phyloP scores from a whole-genome alignment of 1,140 invertebrate genomes.

The Ruditapes philippinarum region DNA sequence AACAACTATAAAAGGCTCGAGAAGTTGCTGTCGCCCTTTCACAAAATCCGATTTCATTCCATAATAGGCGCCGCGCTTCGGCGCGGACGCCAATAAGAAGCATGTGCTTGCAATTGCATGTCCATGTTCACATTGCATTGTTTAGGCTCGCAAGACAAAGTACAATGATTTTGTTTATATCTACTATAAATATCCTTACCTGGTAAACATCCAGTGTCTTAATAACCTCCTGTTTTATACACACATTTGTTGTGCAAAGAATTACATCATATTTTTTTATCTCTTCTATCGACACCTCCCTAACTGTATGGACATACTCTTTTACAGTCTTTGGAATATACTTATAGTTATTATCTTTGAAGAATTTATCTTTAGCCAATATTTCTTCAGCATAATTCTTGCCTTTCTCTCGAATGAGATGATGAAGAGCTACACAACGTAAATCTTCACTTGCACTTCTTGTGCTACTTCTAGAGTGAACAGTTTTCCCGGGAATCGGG shows the following conservation, averaged over 20 bases:
- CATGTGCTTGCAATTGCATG: no score
- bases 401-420: constrained; percentile 71
- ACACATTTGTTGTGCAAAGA: constrained; percentile 69
- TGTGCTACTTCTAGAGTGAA: constrained; percentile 33
- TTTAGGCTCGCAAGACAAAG: no score
- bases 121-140: neutral
- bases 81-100: no score
- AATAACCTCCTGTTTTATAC: constrained; percentile 62
- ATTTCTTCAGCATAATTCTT: constrained; percentile 74
- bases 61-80: no score
- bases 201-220: constrained; percentile 56
- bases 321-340: constrained; percentile 48
- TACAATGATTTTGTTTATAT: constrained; percentile 19
- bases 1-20: no score
- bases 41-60: no score
- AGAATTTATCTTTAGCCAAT: constrained; percentile 66
- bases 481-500: constrained; percentile 73
- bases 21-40: no score
- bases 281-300: constrained; percentile 68
- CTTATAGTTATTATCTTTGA: constrained; percentile 5
- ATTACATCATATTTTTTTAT: constrained; percentile 71
- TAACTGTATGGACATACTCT: constrained; percentile 66
- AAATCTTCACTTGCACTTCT: constrained; percentile 64
- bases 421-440: constrained; percentile 72
- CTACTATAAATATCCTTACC: constrained; percentile 18